Percentiles rank a stretch among this genome's conserved stretches.
These are phyloP conservation scores for Thyatira batis DNA, from an alignment of 2,888 invertebrate genomes.

Conservation along the genomic window DNA sequence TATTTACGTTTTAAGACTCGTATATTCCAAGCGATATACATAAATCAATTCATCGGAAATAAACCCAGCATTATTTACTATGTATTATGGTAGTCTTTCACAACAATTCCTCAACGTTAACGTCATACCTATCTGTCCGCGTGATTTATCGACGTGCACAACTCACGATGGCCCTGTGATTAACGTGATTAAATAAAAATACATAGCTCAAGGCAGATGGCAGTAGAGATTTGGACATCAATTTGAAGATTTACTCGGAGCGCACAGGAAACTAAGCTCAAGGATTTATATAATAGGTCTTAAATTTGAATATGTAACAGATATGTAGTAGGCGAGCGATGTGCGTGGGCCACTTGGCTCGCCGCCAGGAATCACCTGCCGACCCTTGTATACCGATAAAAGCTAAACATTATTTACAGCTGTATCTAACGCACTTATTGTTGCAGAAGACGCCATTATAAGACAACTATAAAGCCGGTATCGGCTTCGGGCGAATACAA, in stretches of 20 bases:
- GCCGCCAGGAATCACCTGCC: slow-evolving; percentile 75
- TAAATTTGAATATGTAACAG: slow-evolving; percentile 30
- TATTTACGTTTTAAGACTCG: too few relatives aligned
- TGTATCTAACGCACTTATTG: slow-evolving; percentile 61
- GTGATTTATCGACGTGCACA: slow-evolving; percentile 48
- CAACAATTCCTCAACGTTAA: slow-evolving; percentile 36
- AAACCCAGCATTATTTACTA: background rate
- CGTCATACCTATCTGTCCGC: slow-evolving; percentile 35
- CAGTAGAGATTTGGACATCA: slow-evolving; percentile 72
- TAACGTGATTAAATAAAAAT: slow-evolving; percentile 66
- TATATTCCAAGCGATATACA: background rate
- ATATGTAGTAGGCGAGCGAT: slow-evolving; percentile 46
- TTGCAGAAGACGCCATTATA: slow-evolving; percentile 43
- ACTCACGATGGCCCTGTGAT: slow-evolving; percentile 52
- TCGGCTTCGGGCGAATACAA: slow-evolving; percentile 1
- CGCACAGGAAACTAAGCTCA: slow-evolving; percentile 34
- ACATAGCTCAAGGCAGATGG: slow-evolving; percentile 67
- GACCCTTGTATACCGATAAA: slow-evolving; percentile 75
- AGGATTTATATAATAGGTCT: slow-evolving; percentile 32
- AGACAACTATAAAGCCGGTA: slow-evolving; percentile 30
- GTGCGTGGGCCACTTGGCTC: slow-evolving; percentile 71
- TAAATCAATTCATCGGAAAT: slow-evolving; percentile 9
- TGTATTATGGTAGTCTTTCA: slow-evolving; percentile 25
- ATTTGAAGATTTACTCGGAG: slow-evolving; percentile 52
- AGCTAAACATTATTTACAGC: slow-evolving; percentile 73